These are phyloP conservation scores for Seriola dumerili DNA, from an alignment of 2,113 vertebrate species.

Conservation along the genomic window DNA sequence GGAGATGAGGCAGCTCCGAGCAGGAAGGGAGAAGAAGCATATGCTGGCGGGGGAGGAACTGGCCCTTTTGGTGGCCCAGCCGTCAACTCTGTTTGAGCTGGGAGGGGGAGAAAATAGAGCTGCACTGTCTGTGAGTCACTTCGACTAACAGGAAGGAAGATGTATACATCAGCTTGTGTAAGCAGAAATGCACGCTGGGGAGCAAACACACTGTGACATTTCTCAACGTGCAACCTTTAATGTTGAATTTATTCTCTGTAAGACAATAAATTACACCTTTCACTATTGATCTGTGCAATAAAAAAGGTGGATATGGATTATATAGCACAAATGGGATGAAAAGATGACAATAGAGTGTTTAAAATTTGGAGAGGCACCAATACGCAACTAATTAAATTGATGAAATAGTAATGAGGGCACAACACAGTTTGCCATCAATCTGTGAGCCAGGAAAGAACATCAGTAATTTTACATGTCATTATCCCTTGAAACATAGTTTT, in stretches of 20 bases:
- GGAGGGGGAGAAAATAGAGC: conserved; percentile 40
- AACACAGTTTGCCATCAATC: conserved; percentile 45
- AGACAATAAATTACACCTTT: conserved; percentile 19
- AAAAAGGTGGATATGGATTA: conserved; percentile 14
- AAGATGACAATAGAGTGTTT: conserved; percentile 46
- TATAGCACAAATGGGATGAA: conserved; percentile 30
- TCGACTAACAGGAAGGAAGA: conserved; percentile 37
- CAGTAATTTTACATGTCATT: conserved; percentile 36
- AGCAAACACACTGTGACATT: conserved; percentile 27
- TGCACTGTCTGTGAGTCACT: conserved; percentile 26
- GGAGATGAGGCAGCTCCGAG: conserved; percentile 45
- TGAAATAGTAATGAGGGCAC: conserved; percentile 55
- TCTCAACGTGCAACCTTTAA: conserved; percentile 39
- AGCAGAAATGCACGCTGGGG: not conserved
- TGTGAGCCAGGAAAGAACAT: conserved; percentile 43
- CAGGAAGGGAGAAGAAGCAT: conserved; percentile 58
- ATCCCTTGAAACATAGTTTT: conserved; percentile 26
- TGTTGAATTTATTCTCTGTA: conserved; percentile 23
- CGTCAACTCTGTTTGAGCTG: conserved; percentile 52
- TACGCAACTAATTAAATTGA: conserved; percentile 59
- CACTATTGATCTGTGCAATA: conserved; percentile 26
- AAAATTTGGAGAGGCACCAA: conserved; percentile 36
- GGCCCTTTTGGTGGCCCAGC: conserved; percentile 55
- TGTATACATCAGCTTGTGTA: conserved; percentile 37
- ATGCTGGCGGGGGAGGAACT: conserved; percentile 59